A percentile compares a stretch with the other conserved stretches of the same genome.
Evolutionary conservation across 1,140 invertebrate genomes (phyloP).

Genomic region (Neuroterus valhalla): DNA sequence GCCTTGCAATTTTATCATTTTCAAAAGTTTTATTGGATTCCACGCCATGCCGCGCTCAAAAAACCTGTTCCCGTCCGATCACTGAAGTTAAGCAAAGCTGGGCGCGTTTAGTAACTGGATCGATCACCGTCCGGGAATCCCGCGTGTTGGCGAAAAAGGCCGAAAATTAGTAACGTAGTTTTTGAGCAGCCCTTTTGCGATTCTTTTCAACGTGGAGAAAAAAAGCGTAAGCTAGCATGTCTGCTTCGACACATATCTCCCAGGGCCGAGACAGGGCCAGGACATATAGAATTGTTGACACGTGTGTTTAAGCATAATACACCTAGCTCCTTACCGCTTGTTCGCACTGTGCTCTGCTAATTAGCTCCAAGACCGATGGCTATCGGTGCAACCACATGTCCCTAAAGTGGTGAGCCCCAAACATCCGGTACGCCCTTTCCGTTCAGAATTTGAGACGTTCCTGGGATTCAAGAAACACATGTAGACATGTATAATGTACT

Average conservation of each 20-base stretch:
- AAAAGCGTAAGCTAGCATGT: background rate
- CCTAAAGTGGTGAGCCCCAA: conserved; percentile 60
- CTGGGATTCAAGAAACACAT: conserved; percentile 56
- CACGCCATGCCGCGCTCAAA: too few species aligned
- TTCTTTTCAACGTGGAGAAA: background rate
- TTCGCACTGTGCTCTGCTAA: conserved; percentile 63
- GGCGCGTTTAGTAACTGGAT: too few species aligned
- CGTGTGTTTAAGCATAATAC: conserved; percentile 2
- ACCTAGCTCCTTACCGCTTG: conserved; percentile 49
- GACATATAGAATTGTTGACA: conserved; percentile 18
- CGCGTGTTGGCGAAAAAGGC: too few species aligned
- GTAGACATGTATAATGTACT: conserved; percentile 40
- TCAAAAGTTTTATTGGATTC: too few species aligned
- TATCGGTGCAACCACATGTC: conserved; percentile 63
- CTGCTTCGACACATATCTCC: background rate
- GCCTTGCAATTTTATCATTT: too few species aligned
- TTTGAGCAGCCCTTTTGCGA: too few species aligned
- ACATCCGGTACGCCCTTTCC: conserved; percentile 61
- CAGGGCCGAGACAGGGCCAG: background rate
- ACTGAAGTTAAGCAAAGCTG: too few species aligned
- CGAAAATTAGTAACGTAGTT: too few species aligned
- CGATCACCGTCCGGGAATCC: too few species aligned
- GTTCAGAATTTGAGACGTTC: conserved; percentile 50
- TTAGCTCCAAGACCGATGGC: conserved; percentile 65
- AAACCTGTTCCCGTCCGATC: too few species aligned